phyloP scores from a whole-genome alignment of 1,140 invertebrate species.

The Phthorimaea operculella region DNA sequence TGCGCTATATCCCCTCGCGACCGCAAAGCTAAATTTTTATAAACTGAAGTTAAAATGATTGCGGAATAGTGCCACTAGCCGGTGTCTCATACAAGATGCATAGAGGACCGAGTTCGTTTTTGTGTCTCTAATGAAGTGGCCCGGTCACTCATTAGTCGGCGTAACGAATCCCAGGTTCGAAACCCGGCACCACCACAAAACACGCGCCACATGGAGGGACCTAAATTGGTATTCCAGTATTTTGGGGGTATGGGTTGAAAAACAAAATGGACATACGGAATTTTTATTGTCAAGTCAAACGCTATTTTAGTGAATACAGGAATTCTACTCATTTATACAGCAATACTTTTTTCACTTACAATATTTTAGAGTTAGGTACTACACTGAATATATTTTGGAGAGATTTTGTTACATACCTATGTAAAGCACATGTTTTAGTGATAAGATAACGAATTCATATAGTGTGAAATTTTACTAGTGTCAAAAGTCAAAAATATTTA shows the following conservation, averaged over 20 bases:
- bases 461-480: too few relatives aligned
- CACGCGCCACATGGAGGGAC: not conserved
- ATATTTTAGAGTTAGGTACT: not conserved
- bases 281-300: too few relatives aligned
- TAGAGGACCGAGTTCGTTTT: constrained; percentile 26
- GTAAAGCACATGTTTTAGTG: too few relatives aligned
- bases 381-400: not conserved
- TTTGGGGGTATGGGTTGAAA: not conserved
- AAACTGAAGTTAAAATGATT: not conserved
- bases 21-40: too few relatives aligned
- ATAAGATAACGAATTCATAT: too few relatives aligned
- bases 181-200: constrained; percentile 10
- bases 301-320: not conserved
- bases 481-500: too few relatives aligned
- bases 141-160: constrained; percentile 20
- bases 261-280: not conserved
- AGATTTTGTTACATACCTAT: too few relatives aligned
- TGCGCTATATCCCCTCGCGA: too few relatives aligned
- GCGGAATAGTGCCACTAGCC: constrained; percentile 6
- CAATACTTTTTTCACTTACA: too few relatives aligned
- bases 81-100: constrained; percentile 53
- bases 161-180: constrained; percentile 24
- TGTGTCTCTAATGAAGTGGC: constrained; percentile 28
- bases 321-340: not conserved
- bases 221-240: not conserved